Conservation (phyloP, 2,888 invertebrate genomes). For the Chloromyia formosa region DNA sequence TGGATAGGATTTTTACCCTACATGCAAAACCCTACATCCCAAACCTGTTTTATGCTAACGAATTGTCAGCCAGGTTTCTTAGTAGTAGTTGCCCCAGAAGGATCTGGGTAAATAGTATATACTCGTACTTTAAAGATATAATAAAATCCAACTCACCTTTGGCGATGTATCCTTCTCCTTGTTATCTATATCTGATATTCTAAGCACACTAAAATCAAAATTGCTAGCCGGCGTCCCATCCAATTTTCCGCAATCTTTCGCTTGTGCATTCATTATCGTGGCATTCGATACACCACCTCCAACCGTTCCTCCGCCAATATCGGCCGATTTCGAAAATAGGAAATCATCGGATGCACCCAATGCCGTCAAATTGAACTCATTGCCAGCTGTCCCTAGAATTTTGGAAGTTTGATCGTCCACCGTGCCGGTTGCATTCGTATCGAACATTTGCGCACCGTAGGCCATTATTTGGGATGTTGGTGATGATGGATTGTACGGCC, state of each 20-base stretch:
- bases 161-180: conserved; percentile 45
- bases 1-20: too few relatives aligned
- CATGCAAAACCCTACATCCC: too few relatives aligned
- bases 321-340: conserved; percentile 42
- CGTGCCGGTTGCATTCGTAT: conserved; percentile 6
- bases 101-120: too few relatives aligned
- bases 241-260: conserved; percentile 27
- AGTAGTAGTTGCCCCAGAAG: too few relatives aligned
- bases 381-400: conserved; percentile 6
- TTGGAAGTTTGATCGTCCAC: conserved; percentile 24
- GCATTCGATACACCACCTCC: not conserved
- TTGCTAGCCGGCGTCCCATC: conserved; percentile 36
- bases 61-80: too few relatives aligned
- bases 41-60: too few relatives aligned
- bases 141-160: conserved; percentile 37
- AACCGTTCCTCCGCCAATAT: conserved; percentile 6
- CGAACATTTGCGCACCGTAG: conserved; percentile 39
- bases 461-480: conserved; percentile 42
- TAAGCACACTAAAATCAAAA: conserved; percentile 45
- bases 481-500: conserved; percentile 44
- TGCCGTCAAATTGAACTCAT: conserved; percentile 42
- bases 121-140: too few relatives aligned
- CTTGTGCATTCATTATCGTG: not conserved
- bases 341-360: conserved; percentile 44
- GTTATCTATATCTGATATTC: conserved; percentile 45